Evolutionary conservation across 2,888 invertebrate species (phyloP), one percentile per base, ranked within the genome.

Genomic region (Amblyjoppa proteus): DNA sequence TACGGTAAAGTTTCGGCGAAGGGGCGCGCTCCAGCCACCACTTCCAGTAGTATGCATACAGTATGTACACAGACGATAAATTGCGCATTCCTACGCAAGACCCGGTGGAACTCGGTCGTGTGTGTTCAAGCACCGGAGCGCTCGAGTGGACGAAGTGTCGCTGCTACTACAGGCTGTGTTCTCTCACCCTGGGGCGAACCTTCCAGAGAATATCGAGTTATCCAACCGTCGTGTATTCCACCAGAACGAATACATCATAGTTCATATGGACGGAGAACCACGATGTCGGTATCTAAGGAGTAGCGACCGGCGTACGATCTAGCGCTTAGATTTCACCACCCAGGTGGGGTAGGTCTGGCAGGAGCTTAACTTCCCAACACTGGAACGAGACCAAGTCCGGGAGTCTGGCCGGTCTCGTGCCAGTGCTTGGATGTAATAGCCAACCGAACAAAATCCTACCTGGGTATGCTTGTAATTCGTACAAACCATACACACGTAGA

Each of bases 201-300:
- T 56, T 53, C 68, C 25, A 28, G 68, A 56, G 77, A 68, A 68
- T 77, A 69, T 77, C 68, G 68, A 77, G 38, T 70, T 77, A 77
- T 69, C 49, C 56, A 56, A 38, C 25, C 34, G n/a, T 25, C 16
- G 56, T 31, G 75, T 64, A 74, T 16, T 16, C 28, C 75, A 28
- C 34, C 51, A 28, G 31, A 28, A 20, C 53, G 68, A 77, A 68
- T 56, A 68, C 38, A 28, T 66, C 16, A 68, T 68, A 45, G 41
- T 53, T n/a, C 41, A 53, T 41, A 25, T 31, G 41, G 5, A 68
- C n/a, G 13, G 53, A n/a, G 38, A 53, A 66, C 31, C 64, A 34
- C 31, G 31, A 34, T 64, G 31, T 28, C 31, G 28, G 13, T 64
- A 31, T 6, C 61, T 16, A 31, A 31, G 64, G 45, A 16, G 34